Base-by-base conservation (phyloP, 2,888 invertebrate genomes). In the Capitulum mitella region DNA sequence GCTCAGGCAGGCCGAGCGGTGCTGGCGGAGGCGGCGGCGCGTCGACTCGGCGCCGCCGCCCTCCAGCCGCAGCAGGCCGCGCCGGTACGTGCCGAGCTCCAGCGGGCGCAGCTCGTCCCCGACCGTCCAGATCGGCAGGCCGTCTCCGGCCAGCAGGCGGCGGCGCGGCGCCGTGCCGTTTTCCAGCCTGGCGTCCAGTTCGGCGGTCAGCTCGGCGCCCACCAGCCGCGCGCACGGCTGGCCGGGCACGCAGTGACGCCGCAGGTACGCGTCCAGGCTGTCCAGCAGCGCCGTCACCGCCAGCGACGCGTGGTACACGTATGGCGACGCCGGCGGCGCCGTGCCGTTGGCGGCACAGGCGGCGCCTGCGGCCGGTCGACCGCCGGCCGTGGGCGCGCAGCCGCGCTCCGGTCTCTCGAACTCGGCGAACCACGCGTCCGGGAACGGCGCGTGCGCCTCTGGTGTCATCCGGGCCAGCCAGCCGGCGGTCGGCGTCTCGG, bases 341-440 rank as follows among this genome's bases (percentile, higher is more conserved):
- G 34, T 16, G 29, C 3, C 64, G 64, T 19, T 16, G 34, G 22
- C 70, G 70, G 26, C 40, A 26, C 70, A 70, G 40, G 37, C 40
- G 16, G 54, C 26, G 54, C 22, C 54, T 6, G 26, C 54, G 54
- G 54, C 54, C 32, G 34, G 34, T 37, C 34, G 37, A 3, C 37
- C 8, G 82, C 84, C 43, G 61, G 83, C 83, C 1, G 84, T 81
- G 40, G 86, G 82, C 48, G 84, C 83, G 81, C 86, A 86, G 79
- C 84, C 81, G 78, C 84, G 83, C 16, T 84, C 79, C 3, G 83
- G 83, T 81, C 86, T 85, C 83, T 85, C 86, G 58, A 85, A 84
- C 70, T 87, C 86, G 74, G 85, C 85, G 78, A 86, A 86, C 87
- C 86, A 87, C 78, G 84, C 84, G 79, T 84, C 83, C 8, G 86